Base-by-base conservation (phyloP, 1,140 invertebrate species). In the Drosophila albomicans region DNA sequence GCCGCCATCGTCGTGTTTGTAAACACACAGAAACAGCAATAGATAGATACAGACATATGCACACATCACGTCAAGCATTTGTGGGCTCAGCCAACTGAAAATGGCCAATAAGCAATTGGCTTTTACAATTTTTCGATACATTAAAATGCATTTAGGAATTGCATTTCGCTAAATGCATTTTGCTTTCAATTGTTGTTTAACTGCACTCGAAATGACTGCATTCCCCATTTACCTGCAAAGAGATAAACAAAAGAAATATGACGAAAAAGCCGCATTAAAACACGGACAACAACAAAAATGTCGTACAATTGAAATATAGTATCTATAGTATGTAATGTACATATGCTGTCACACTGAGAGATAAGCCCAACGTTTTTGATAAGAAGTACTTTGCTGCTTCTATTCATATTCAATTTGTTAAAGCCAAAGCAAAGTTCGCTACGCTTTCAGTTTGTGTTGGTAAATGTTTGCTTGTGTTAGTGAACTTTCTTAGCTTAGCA, bases 91-190 rank as follows among this genome's bases (percentile, higher is more conserved):
- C 28, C 69, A 72, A 49, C 62, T 72, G 63, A 46, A 58, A 58
- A 67, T 28, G 13, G 66, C 25, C 68, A 32, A 51, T 64, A 32
- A 35, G 46, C 48, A 73, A 73, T 68, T 73, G 64, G 64, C 69
- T 58, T 58, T 72, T 72, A 51, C 69, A 46, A 25, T 25, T 25
- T 58, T 72, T 72, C 32, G 51, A 59, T 67, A 64, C 32, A 64
- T 52, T 64, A 30, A 65, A 67, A 67, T 41, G 46, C 43, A 57
- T 57, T 46, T 57, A 38, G 8, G 54, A 70, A 62, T 68, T 54
- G 70, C 52, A 51, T 51, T 58, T 65, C 43, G n/a, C 64, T 49
- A 51, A 52, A 62, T 62, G 57, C 48, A 51, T 52, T 25, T 25
- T 51, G 16, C 35, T 16, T 30, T 32, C 32, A 62, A 69, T 63